Evolutionary conservation across 1,140 invertebrate species (phyloP).

Genomic region (Luehdorfia chinensis): DNA sequence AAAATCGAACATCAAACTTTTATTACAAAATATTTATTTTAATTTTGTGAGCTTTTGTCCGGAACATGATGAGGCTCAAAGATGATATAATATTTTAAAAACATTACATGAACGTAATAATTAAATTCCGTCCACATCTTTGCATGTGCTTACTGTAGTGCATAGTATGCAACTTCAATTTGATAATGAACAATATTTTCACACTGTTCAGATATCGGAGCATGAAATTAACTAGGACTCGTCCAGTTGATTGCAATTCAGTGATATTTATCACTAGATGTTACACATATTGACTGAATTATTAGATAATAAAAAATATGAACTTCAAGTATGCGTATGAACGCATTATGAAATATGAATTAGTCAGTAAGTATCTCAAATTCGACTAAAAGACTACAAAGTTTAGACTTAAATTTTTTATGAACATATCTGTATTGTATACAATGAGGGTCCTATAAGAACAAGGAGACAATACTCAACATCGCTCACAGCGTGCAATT

Average conservation of each 20-base stretch:
- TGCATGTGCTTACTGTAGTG: constrained; percentile 40
- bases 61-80: no score
- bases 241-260: constrained; percentile 55
- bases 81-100: no score
- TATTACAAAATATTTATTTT: no score
- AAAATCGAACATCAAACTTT: no score
- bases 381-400: constrained; percentile 75
- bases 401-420: constrained; percentile 72
- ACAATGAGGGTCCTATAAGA: constrained; percentile 51
- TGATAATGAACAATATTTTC: constrained; percentile 53
- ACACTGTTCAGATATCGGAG: constrained; percentile 34
- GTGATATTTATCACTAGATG: constrained; percentile 63
- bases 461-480: constrained; percentile 70
- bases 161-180: constrained; percentile 18
- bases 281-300: constrained; percentile 66
- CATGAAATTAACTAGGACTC: constrained; percentile 12
- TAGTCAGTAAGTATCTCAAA: constrained; percentile 71
- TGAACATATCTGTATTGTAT: constrained; percentile 73
- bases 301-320: constrained; percentile 55
- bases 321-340: constrained; percentile 22
- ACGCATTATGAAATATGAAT: constrained; percentile 59
- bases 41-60: no score
- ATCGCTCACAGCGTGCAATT: constrained; percentile 25
- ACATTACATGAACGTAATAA: constrained; percentile 13
- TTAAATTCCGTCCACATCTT: constrained; percentile 69